A percentile compares a stretch with the other conserved stretches of the same genome.
These are phyloP conservation scores for Elachura formosa DNA, from an alignment of 2,113 vertebrate species.

Conservation along the genomic window DNA sequence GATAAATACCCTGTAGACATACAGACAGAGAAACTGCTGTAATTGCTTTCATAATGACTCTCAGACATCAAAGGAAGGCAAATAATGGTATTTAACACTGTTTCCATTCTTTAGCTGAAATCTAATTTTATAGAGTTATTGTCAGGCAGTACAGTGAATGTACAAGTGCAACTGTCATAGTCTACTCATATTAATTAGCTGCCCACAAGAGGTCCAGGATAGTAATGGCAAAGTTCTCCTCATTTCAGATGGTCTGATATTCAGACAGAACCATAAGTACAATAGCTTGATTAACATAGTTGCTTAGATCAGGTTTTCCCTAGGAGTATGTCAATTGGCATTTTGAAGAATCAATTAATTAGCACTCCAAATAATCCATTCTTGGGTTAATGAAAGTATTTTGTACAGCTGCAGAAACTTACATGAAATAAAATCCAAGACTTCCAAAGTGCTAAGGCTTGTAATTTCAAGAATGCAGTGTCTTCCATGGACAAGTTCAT, in stretches of 20 bases:
- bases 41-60: conserved; percentile 86
- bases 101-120: conserved; percentile 83
- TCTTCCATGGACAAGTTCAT: background rate
- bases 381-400: conserved; percentile 80
- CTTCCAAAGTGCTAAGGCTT: conserved; percentile 49
- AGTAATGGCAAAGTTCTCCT: conserved; percentile 77
- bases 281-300: conserved; percentile 80
- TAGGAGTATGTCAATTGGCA: conserved; percentile 76
- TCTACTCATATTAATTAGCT: conserved; percentile 81
- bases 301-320: conserved; percentile 80
- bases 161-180: conserved; percentile 81
- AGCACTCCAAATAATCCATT: conserved; percentile 82
- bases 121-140: conserved; percentile 84
- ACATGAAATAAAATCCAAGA: conserved; percentile 62
- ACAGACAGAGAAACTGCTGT: conserved; percentile 82
- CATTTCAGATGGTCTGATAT: conserved; percentile 79
- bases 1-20: conserved; percentile 81
- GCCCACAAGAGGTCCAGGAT: conserved; percentile 76
- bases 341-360: conserved; percentile 86
- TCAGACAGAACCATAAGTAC: conserved; percentile 72
- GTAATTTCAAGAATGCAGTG: background rate
- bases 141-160: conserved; percentile 72
- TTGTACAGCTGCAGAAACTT: conserved; percentile 77
- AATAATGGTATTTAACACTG: conserved; percentile 87
- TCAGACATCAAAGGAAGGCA: conserved; percentile 82